These are phyloP conservation scores for Tipula vernalis DNA, from an alignment of 2,888 invertebrate genomes.

Conservation along the genomic window DNA sequence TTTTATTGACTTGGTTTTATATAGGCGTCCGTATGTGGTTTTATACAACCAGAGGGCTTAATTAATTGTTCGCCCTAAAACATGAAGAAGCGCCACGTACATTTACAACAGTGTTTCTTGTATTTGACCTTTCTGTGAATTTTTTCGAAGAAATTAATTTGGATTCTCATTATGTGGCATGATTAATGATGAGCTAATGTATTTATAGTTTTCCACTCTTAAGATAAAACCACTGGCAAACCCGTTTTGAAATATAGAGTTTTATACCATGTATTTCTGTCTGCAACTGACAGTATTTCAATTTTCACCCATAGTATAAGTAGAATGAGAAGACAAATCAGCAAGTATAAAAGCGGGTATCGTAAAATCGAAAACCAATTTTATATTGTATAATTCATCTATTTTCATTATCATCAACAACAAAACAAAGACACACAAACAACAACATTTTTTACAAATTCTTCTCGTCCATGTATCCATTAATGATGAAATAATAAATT, in stretches of 20 bases:
- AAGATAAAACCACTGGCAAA: neutral
- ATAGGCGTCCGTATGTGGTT: neutral
- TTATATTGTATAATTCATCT: neutral
- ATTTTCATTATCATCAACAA: neutral
- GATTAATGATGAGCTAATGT: neutral
- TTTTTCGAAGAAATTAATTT: neutral
- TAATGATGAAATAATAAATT: neutral
- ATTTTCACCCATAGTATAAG: neutral
- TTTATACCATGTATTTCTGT: neutral
- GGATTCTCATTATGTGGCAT: neutral
- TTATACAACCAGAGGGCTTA: neutral
- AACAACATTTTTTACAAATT: neutral
- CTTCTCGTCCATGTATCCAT: neutral
- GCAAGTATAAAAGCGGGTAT: neutral
- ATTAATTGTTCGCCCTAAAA: neutral
- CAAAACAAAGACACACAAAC: neutral
- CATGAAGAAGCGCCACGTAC: neutral
- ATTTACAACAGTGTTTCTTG: neutral
- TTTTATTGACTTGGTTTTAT: neutral
- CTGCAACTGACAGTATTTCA: neutral
- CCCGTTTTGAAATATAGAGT: neutral
- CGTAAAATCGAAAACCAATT: neutral
- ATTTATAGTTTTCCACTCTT: neutral
- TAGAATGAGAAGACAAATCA: neutral
- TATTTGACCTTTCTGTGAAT: neutral